Evolutionary conservation across 1,140 invertebrate species (phyloP).

Genomic region (Nebria ingens): DNA sequence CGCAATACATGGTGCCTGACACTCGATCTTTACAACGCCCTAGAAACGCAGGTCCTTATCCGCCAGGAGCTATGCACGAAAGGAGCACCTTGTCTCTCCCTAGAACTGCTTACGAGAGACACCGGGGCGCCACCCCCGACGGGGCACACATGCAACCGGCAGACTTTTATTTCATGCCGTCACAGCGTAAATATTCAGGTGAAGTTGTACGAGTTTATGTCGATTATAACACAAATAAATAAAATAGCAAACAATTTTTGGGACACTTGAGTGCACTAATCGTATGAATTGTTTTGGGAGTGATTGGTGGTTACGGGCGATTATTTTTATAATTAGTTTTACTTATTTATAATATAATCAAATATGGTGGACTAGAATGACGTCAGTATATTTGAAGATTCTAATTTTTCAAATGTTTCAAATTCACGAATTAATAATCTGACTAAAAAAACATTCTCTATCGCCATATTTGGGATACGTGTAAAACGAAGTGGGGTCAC

Average conservation of each 20-base stretch:
- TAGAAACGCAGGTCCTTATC: slow-evolving; percentile 24
- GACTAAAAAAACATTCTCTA: too few species aligned
- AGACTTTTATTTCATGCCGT: slow-evolving; percentile 95
- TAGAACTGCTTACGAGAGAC: slow-evolving; percentile 37
- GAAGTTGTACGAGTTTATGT: slow-evolving; percentile 87
- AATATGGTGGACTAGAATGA: too few species aligned
- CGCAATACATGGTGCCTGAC: slow-evolving; percentile 48
- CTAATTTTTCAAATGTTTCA: neutral
- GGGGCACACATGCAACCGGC: too few species aligned
- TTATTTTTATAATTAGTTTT: neutral
- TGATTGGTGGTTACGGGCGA: neutral
- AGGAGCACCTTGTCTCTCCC: slow-evolving; percentile 39
- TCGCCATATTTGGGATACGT: too few species aligned
- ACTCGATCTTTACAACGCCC: slow-evolving; percentile 50
- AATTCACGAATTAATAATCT: neutral
- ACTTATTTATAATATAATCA: neutral
- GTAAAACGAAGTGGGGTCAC: too few species aligned
- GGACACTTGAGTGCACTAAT: neutral
- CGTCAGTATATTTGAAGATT: neutral
- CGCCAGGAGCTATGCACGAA: slow-evolving; percentile 28
- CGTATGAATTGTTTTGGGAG: neutral
- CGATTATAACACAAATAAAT: slow-evolving; percentile 53
- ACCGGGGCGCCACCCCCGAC: slow-evolving; percentile 29
- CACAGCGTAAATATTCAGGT: slow-evolving; percentile 83
- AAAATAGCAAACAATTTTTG: slow-evolving; percentile 16